Conservation (phyloP, 2,797 vertebrate genomes). For the Macroramphosus scolopax region DNA sequence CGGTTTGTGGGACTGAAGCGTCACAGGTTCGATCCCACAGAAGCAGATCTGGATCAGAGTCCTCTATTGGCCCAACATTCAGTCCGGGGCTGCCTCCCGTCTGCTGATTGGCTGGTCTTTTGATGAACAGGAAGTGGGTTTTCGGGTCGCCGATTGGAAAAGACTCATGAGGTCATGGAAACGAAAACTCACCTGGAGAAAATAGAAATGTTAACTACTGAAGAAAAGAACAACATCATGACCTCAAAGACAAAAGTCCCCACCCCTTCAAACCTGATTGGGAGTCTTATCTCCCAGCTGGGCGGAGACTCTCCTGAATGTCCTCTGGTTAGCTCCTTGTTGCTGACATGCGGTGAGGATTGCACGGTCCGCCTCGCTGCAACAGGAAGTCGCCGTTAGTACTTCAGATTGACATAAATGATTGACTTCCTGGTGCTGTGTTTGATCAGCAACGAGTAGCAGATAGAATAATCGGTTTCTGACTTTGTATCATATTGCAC, state of each 20-base stretch:
- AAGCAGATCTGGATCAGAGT: background rate
- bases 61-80: slow-evolving; percentile 18
- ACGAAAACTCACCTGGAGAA: slow-evolving; percentile 82
- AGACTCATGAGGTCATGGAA: slow-evolving; percentile 87
- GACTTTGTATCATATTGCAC: too few relatives aligned
- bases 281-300: slow-evolving; percentile 87
- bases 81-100: slow-evolving; percentile 73
- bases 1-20: too few relatives aligned
- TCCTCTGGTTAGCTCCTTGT: slow-evolving; percentile 84
- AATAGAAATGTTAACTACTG: too few relatives aligned
- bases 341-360: slow-evolving; percentile 91
- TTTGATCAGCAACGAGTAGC: too few relatives aligned
- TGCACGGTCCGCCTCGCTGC: slow-evolving; percentile 88
- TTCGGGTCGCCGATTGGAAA: slow-evolving; percentile 82
- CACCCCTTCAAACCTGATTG: too few relatives aligned
- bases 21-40: too few relatives aligned
- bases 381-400: slow-evolving; percentile 28
- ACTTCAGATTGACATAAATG: too few relatives aligned
- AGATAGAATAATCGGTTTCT: too few relatives aligned
- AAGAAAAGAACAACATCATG: too few relatives aligned
- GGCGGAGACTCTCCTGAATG: slow-evolving; percentile 82
- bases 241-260: too few relatives aligned
- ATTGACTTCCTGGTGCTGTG: too few relatives aligned
- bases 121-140: slow-evolving; percentile 45
- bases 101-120: slow-evolving; percentile 76